Conservation (phyloP, 1,140 invertebrate species). For the Popillia japonica region DNA sequence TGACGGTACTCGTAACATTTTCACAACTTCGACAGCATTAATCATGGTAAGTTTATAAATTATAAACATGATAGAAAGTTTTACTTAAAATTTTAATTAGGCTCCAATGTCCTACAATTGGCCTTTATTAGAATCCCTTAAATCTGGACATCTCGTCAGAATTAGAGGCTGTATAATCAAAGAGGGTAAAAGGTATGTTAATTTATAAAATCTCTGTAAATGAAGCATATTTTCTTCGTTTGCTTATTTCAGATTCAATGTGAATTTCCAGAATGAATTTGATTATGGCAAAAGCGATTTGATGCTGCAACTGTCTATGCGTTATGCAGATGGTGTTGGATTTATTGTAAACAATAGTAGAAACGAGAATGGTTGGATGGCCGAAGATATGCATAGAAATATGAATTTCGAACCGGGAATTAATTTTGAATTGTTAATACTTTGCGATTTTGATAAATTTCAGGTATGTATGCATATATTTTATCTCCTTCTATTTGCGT, state of each 20-base stretch:
- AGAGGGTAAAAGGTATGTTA: neutral
- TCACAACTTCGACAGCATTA: neutral
- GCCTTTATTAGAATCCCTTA: neutral
- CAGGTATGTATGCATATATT: neutral
- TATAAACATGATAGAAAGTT: neutral
- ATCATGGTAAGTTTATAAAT: slow-evolving; percentile 7
- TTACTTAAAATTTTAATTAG: neutral
- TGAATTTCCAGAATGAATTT: neutral
- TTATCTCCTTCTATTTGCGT: too few relatives aligned
- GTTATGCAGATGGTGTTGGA: neutral
- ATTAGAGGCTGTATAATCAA: neutral
- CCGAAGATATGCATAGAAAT: slow-evolving; percentile 10
- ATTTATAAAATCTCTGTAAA: neutral
- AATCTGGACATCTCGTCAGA: neutral
- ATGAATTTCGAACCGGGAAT: neutral
- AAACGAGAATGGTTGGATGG: slow-evolving; percentile 4
- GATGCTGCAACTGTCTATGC: neutral
- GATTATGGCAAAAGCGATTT: neutral
- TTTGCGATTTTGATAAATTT: neutral
- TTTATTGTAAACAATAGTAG: slow-evolving; percentile 11
- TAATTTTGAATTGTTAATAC: slow-evolving; percentile 11
- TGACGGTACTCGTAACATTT: neutral
- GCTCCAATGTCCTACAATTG: neutral
- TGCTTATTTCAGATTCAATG: neutral
- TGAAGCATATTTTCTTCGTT: neutral